A percentile compares a stretch with the other conserved stretches of the same genome.
These are phyloP conservation scores for Habropoda laboriosa DNA, from an alignment of 1,140 invertebrate species.

Conservation along the genomic window DNA sequence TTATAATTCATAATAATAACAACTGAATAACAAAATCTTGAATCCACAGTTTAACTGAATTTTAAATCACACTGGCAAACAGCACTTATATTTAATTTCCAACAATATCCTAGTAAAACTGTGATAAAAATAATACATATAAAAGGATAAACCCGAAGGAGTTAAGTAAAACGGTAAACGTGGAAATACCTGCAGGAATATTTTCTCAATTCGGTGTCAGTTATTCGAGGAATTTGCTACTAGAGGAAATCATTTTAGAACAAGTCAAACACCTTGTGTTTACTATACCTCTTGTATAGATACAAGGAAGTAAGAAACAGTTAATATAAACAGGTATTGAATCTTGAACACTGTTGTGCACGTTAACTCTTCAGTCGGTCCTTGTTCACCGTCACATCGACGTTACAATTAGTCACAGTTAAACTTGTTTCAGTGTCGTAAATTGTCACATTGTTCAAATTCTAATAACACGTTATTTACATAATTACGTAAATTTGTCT, in stretches of 20 bases:
- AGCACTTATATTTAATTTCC: no score
- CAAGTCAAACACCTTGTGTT: not conserved
- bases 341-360: not conserved
- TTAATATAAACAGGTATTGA: constrained; percentile 3
- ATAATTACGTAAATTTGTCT: not conserved
- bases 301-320: not conserved
- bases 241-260: not conserved
- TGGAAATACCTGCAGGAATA: no score
- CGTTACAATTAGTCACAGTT: not conserved
- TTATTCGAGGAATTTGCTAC: not conserved
- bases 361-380: not conserved
- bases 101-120: no score
- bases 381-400: not conserved
- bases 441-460: not conserved
- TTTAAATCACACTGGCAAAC: no score
- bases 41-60: no score
- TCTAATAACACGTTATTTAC: not conserved
- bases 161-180: no score
- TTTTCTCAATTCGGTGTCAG: no score
- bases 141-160: no score
- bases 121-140: no score
- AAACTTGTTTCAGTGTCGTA: not conserved
- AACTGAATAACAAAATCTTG: no score
- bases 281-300: not conserved
- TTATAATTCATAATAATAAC: no score